Evolutionary conservation across 2,797 vertebrate species (phyloP).

Genomic region (Numenius phaeopus): DNA sequence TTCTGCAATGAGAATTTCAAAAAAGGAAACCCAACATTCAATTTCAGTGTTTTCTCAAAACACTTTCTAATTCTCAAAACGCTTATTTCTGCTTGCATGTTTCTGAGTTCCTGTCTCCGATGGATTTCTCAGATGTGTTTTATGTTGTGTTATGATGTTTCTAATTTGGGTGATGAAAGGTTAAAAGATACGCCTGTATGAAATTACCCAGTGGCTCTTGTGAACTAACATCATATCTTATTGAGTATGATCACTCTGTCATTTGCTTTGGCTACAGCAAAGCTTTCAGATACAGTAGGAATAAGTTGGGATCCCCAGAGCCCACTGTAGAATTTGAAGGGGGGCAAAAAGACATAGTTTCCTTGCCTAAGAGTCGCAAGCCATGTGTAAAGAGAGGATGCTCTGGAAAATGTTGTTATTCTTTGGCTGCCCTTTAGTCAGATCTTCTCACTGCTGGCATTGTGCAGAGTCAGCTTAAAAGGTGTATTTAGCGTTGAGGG

Average conservation of each 20-base stretch:
- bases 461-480: slow-evolving; percentile 72
- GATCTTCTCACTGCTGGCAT: slow-evolving; percentile 45
- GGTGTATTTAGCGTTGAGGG: slow-evolving; percentile 64
- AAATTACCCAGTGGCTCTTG: slow-evolving; percentile 50
- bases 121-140: slow-evolving; percentile 59
- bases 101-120: background rate
- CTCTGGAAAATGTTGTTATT: slow-evolving; percentile 71
- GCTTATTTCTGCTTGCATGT: slow-evolving; percentile 13
- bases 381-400: slow-evolving; percentile 44
- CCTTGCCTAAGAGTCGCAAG: slow-evolving; percentile 42
- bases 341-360: slow-evolving; percentile 5
- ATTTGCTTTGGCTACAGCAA: slow-evolving; percentile 63
- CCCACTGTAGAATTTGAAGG: slow-evolving; percentile 9
- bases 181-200: slow-evolving; percentile 58
- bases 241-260: slow-evolving; percentile 50
- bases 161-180: slow-evolving; percentile 57
- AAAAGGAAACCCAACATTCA: slow-evolving; percentile 42
- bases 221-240: slow-evolving; percentile 31
- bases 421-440: slow-evolving; percentile 70
- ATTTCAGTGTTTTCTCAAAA: slow-evolving; percentile 46
- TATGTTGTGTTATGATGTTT: slow-evolving; percentile 58
- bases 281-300: slow-evolving; percentile 54
- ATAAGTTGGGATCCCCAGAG: slow-evolving; percentile 32
- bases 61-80: slow-evolving; percentile 55
- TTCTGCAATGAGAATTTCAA: background rate